Evolutionary conservation across 2,888 invertebrate genomes (phyloP), one percentile per base, ranked within the genome.

Genomic region (Keiferia lycopersicella): DNA sequence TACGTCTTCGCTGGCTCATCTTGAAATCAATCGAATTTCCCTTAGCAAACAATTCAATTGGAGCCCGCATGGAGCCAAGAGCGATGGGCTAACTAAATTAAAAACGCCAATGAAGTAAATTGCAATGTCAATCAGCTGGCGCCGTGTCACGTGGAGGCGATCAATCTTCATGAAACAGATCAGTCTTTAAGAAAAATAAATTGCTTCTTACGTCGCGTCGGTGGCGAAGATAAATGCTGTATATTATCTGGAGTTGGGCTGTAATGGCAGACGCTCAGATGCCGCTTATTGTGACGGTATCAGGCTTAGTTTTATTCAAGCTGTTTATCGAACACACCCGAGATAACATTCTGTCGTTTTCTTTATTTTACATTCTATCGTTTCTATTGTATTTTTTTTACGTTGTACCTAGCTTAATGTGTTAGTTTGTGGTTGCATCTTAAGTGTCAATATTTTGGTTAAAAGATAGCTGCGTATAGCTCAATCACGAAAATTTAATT

Each of bases 101-200:
- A 87, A 87, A 86, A 87, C 79, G 83, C 82, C 85, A 81, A 86
- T 84, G 83, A 77, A 85, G 84, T 85, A 88, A 86, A 88, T 88
- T 86, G 87, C 87, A 75, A 82, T 82, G 88, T 88, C 88, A 88
- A 88, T 88, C 88, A 87, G 81, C 71, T 67, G 63, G 65, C 64
- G 82, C 80, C 72, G 77, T 79, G 86, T 87, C 87, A 86, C 80
- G 69, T 56, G 56, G 62, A 69, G 71, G 79, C 79, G 74, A 88
- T 88, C 88, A 86, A 88, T 88, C 88, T 88, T 87, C 87, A 84
- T 86, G 82, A 84, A 81, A 73, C 78, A 56, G 56, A 56, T 71
- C 74, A 76, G 82, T 83, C 84, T 82, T 87, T 82, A 81, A 83
- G 85, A 86, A 86, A 87, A 87, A 87, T 87, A 87, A 87, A 87